Evolutionary conservation across 2,797 vertebrate genomes (phyloP), one percentile per base, ranked within the genome.

Genomic region (Fistularia tabacaria): DNA sequence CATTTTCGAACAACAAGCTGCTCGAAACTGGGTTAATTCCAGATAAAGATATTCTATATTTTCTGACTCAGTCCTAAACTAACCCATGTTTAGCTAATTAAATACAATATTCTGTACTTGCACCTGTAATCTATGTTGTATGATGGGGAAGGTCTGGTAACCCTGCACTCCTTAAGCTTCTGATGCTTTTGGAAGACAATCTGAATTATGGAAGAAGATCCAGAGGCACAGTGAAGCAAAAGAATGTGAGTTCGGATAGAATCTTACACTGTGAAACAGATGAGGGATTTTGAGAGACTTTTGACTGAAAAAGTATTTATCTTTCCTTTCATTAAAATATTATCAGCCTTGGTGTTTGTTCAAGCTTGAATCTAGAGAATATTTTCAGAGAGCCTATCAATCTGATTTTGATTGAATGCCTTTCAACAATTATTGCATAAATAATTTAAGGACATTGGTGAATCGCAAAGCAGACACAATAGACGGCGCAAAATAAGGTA

Each of bases 201-300:
- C 69, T 85, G 71, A 86, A 85, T 88, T 80, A 88, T 86, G 64
- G 61, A 85, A 52, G 54, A 59, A 57, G 62, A 76, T 82, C 68
- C 51, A 70, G 69, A 70, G 74, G 59, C 80, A 71, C 66, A 62
- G 70, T 54, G 66, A 73, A 72, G 80, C 74, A 74, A 71, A 73
- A 61, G 52, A 73, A 54, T 44, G 68, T 38, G 71, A 62, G 73
- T 75, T 78, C 61, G 64, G 52, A 73, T 62, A 73, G 62, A 69
- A 74, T 74, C 62, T 53, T 59, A 73, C 6, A 10, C 65, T 47
- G 62, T 11, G 42, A 67, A 76, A 71, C 11, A 56, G 62, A 62
- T 40, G 51, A 38, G 48, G 63, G 66, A 67, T 64, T 76, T 64
- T 37, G 59, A 73, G 71, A 78, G 57, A 60, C 46, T 71, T 63